phyloP scores from a whole-genome alignment of 2,113 vertebrate genomes.

The Mixornis gularis region DNA sequence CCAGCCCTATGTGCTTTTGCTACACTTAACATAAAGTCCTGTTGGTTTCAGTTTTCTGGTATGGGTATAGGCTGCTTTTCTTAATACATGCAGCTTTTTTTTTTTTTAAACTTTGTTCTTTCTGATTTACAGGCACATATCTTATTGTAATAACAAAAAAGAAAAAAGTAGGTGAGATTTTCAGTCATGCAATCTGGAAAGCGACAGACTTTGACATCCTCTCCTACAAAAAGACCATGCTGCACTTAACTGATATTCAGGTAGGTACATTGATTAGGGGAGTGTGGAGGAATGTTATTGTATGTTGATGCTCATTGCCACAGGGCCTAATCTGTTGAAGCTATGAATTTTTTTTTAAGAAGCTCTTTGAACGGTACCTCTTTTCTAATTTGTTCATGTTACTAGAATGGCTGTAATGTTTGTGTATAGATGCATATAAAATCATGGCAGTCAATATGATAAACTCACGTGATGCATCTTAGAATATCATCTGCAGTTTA shows the following conservation, averaged over 20 bases:
- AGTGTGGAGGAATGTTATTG: background rate
- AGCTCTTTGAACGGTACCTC: background rate
- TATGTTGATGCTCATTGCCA: background rate
- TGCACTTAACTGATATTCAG: conserved; percentile 96
- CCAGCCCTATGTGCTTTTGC: background rate
- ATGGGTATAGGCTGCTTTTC: background rate
- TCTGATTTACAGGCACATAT: conserved; percentile 81
- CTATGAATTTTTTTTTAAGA: background rate
- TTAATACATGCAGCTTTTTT: background rate
- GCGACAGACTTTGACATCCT: conserved; percentile 90
- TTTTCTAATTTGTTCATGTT: background rate
- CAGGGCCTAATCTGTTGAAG: background rate
- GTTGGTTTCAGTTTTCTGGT: background rate
- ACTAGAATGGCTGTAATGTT: background rate
- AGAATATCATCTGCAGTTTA: background rate
- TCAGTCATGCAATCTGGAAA: conserved; percentile 91
- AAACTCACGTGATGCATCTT: background rate
- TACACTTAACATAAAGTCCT: background rate
- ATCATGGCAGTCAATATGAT: background rate
- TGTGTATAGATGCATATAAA: background rate
- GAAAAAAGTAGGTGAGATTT: conserved; percentile 89
- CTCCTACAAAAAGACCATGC: conserved; percentile 93
- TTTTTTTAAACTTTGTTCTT: background rate
- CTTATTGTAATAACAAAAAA: conserved; percentile 93
- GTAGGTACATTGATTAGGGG: conserved; percentile 48